These are phyloP conservation scores for Catharus minimus DNA, from an alignment of 2,113 vertebrate genomes.

Conservation along the genomic window DNA sequence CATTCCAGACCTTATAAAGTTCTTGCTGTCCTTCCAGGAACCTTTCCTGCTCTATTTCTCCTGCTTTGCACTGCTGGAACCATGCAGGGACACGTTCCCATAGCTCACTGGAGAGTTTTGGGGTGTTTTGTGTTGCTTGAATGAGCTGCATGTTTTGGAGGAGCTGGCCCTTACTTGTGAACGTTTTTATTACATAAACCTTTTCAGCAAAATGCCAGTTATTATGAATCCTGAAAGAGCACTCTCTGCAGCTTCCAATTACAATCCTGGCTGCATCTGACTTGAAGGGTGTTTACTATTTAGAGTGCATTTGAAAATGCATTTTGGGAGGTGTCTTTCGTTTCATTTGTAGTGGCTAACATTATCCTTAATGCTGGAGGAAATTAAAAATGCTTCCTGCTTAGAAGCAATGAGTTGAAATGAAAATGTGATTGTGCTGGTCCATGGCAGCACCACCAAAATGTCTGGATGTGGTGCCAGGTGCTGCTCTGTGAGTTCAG, in stretches of 20 bases:
- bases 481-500: neutral
- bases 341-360: neutral
- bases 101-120: neutral
- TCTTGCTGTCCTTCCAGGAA: neutral
- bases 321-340: conserved; percentile 20
- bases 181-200: neutral
- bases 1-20: rapidly evolving
- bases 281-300: conserved; percentile 18
- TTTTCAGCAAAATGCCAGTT: neutral
- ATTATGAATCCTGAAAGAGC: conserved; percentile 9
- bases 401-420: conserved; percentile 12
- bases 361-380: neutral
- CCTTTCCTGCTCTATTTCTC: neutral
- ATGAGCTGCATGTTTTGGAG: neutral
- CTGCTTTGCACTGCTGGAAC: neutral
- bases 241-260: conserved; percentile 10
- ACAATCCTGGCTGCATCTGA: neutral
- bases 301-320: neutral
- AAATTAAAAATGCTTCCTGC: conserved; percentile 44
- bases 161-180: neutral
- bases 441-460: neutral
- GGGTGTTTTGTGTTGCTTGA: neutral
- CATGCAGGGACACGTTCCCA: neutral
- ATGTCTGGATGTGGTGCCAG: neutral
- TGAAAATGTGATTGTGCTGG: neutral